Conservation (phyloP, 2,113 vertebrate species). For the Vicugna pacos region DNA sequence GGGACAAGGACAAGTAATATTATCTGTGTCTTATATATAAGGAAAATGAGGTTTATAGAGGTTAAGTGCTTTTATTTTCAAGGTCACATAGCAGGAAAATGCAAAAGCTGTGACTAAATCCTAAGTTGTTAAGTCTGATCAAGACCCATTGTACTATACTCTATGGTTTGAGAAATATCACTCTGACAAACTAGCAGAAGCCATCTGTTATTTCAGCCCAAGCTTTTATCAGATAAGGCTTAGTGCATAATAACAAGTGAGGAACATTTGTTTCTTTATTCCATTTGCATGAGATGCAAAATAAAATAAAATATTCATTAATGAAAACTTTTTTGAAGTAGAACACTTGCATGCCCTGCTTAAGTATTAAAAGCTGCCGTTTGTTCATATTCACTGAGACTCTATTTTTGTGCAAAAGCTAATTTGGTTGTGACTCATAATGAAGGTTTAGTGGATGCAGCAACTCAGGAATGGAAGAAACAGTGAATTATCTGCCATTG, state of each 20-base stretch:
- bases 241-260: constrained; percentile 43
- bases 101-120: background rate
- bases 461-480: constrained; percentile 4
- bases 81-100: constrained; percentile 20
- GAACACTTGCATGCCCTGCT: constrained; percentile 18
- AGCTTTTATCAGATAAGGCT: constrained; percentile 18
- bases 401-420: constrained; percentile 47
- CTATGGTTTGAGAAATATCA: background rate
- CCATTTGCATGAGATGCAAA: constrained; percentile 51
- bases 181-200: background rate
- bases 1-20: background rate
- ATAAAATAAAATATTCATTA: constrained; percentile 68
- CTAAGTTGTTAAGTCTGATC: background rate
- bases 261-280: constrained; percentile 64
- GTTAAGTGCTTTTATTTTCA: background rate
- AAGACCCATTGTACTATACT: background rate
- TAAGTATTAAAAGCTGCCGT: constrained; percentile 47
- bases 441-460: background rate
- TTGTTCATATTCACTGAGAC: constrained; percentile 32
- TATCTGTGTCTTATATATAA: background rate
- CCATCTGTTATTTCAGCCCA: constrained; percentile 1
- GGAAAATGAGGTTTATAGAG: background rate
- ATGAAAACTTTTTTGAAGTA: constrained; percentile 56
- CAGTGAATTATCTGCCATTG: background rate
- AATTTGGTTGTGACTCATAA: constrained; percentile 34